Evolutionary conservation across 1,140 invertebrate genomes (phyloP), one percentile per base, ranked within the genome.

Genomic region (Drosophila baimaii): DNA sequence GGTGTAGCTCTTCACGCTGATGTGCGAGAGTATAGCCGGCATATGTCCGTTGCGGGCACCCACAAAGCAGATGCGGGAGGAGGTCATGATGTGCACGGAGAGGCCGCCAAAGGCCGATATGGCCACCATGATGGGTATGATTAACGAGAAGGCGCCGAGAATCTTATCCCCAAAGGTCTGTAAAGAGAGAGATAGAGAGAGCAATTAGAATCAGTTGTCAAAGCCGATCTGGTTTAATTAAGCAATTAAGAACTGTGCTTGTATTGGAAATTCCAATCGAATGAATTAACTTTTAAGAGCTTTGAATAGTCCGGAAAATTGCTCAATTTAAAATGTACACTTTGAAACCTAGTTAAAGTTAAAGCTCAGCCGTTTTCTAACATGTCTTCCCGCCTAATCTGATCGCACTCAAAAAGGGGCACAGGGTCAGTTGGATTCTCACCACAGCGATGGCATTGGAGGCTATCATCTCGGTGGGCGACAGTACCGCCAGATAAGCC

Each of bases 371-470:
- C 27, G 27, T 13, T 33, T 27, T 7, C 31, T 17, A 12, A 55
- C 21, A 56, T 21, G 15, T 5, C 12, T 15, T 37, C 5, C 6
- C 46, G 29, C 13, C 17, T 21, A 13, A 63, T 57, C 33, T 57
- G 23, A 39, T 29, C 17, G 23, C n/a, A 21, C 2, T 33, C 17
- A 21, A 54, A 23, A 35, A 15, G 5, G 21, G 46, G 49, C 27
- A 5, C 59, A 21, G n/a, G 31, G 47, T 62, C 13, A 6, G 17
- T 23, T 29, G 8, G 10, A 13, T 70, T 94, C 95, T 94, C 93
- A 98, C 97, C 91, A 99, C 97, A 81, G 98, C 98, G 65, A 99
- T 98, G 47, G 98, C 98, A 92, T 97, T 95, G 4, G 97, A 98
- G 6, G 95, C 93, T 15, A 97, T 93, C 85, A 99, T 96, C 89